Evolutionary conservation across 2,797 vertebrate species (phyloP).

Genomic region (Gephyroberyx darwinii): DNA sequence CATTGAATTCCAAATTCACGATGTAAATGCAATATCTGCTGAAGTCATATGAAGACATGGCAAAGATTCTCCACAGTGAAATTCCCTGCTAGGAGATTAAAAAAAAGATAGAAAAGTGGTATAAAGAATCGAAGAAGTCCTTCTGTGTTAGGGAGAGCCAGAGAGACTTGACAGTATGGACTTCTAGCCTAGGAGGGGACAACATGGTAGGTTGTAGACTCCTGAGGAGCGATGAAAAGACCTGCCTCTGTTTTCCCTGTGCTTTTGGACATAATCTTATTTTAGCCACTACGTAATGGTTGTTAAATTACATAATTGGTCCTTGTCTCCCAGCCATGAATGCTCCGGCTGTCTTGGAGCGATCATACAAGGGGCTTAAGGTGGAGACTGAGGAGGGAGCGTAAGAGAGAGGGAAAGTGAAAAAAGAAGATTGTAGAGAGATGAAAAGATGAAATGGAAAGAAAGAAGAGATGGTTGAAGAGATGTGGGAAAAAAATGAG

Average conservation of each 20-base stretch:
- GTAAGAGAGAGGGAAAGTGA: conserved; percentile 5
- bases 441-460: conserved; percentile 4
- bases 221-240: conserved; percentile 50
- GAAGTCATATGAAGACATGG: conserved; percentile 44
- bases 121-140: not conserved
- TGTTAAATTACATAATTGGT: conserved; percentile 84
- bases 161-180: not conserved
- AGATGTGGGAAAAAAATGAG: not conserved
- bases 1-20: conserved; percentile 42
- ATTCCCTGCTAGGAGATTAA: not conserved
- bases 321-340: conserved; percentile 77
- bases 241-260: conserved; percentile 60
- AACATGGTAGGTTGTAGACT: conserved; percentile 40
- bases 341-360: conserved; percentile 64
- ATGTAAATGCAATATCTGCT: conserved; percentile 11
- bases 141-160: conserved; percentile 2
- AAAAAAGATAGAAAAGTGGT: not conserved
- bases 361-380: conserved; percentile 66
- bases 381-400: conserved; percentile 36
- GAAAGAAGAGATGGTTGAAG: conserved; percentile 7
- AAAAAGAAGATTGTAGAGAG: conserved; percentile 1
- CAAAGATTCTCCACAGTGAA: conserved; percentile 21
- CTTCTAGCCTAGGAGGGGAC: conserved; percentile 13
- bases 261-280: conserved; percentile 81
- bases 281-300: conserved; percentile 86